Conservation (phyloP, 2,888 invertebrate genomes). For the Callinectes sapidus region DNA sequence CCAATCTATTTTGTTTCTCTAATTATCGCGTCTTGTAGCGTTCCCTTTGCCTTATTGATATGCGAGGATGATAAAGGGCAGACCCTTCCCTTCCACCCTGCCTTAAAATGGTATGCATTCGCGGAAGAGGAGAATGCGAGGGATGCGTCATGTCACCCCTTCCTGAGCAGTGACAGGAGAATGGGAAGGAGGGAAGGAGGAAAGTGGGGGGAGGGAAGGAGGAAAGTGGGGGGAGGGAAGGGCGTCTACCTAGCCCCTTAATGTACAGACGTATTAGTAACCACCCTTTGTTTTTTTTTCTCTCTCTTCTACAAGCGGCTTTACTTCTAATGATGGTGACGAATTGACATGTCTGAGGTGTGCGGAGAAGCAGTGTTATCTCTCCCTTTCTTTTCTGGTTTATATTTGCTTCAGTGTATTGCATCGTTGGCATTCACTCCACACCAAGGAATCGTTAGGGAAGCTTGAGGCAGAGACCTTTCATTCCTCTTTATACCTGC, state of each 20-base stretch:
- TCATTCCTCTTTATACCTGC: background rate
- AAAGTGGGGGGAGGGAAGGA: background rate
- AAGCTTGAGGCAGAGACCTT: background rate
- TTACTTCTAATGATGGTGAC: background rate
- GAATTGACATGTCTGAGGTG: background rate
- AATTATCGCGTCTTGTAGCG: background rate
- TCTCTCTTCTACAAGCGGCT: background rate
- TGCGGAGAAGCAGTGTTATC: background rate
- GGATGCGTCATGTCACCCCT: conserved; percentile 24
- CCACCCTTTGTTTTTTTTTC: background rate
- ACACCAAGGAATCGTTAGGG: background rate
- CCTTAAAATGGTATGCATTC: background rate
- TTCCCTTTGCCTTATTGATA: background rate
- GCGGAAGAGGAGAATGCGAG: background rate
- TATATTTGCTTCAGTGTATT: background rate
- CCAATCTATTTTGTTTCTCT: background rate
- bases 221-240: background rate
- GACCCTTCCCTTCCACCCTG: background rate
- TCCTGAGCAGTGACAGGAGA: background rate
- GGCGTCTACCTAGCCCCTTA: background rate
- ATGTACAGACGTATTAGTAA: background rate
- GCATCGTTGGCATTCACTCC: background rate
- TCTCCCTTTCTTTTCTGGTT: background rate
- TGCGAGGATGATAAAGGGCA: background rate
- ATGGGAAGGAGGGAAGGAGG: background rate